These are phyloP conservation scores for Operophtera brumata DNA, from an alignment of 2,888 invertebrate species.

Conservation along the genomic window DNA sequence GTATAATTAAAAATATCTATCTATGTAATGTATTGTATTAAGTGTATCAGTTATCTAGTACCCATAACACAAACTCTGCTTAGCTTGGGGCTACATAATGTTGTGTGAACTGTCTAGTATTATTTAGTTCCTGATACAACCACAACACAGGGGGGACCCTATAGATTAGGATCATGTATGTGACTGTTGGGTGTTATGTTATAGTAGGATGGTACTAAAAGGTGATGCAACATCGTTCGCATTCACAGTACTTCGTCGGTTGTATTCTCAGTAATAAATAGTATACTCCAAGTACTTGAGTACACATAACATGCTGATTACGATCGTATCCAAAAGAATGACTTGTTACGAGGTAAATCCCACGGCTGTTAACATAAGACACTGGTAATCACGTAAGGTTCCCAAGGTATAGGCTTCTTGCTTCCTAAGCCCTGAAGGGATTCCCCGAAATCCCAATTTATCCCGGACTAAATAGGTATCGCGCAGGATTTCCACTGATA, in stretches of 20 bases:
- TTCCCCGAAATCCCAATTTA: constrained; percentile 39
- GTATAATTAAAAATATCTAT: too few species aligned
- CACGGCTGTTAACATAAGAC: constrained; percentile 25
- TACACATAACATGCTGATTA: not conserved
- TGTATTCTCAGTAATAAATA: not conserved
- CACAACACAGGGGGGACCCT: too few species aligned
- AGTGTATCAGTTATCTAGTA: too few species aligned
- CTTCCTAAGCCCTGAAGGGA: constrained; percentile 36
- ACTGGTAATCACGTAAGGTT: constrained; percentile 23
- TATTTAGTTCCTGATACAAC: too few species aligned
- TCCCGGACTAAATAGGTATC: constrained; percentile 46
- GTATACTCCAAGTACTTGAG: not conserved
- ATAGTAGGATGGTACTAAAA: too few species aligned
- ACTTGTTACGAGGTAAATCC: constrained; percentile 12
- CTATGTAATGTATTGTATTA: too few species aligned
- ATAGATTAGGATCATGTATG: too few species aligned
- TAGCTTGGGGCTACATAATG: too few species aligned
- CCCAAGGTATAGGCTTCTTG: constrained; percentile 32
- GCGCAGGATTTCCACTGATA: constrained; percentile 26
- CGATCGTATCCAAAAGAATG: constrained; percentile 7
- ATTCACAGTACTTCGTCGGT: not conserved
- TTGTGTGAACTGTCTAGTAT: too few species aligned
- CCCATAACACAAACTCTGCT: too few species aligned
- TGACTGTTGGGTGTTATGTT: too few species aligned
- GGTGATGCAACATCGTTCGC: not conserved